A percentile compares a stretch with the other conserved stretches of the same genome.
Conservation (phyloP, 2,797 vertebrate species). For the Liparis tanakae region DNA sequence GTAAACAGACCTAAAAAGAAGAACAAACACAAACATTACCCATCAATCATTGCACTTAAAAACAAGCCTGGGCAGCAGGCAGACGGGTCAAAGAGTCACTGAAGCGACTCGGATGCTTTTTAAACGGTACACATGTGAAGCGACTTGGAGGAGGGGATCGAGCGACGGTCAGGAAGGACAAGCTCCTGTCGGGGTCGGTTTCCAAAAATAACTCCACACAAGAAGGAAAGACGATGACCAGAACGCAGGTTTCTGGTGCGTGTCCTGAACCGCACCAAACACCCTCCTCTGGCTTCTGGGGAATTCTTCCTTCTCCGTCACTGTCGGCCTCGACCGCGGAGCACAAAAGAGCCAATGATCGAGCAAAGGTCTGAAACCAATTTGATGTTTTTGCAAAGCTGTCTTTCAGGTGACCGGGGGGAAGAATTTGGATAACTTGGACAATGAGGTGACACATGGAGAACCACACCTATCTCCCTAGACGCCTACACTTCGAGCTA, state of each 20-base stretch:
- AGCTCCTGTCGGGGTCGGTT: slow-evolving; percentile 59
- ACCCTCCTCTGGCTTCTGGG: slow-evolving; percentile 30
- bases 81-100: slow-evolving; percentile 35
- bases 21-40: slow-evolving; percentile 56
- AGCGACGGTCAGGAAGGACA: slow-evolving; percentile 55
- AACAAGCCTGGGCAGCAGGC: slow-evolving; percentile 55
- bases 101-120: slow-evolving; percentile 10
- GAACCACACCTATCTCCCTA: slow-evolving; percentile 30
- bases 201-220: slow-evolving; percentile 71
- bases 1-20: slow-evolving; percentile 69
- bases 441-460: slow-evolving; percentile 22
- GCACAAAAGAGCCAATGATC: slow-evolving; percentile 46
- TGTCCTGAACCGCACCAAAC: slow-evolving; percentile 37
- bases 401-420: slow-evolving; percentile 44
- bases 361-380: slow-evolving; percentile 65
- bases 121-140: slow-evolving; percentile 27
- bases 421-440: slow-evolving; percentile 45
- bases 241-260: slow-evolving; percentile 49
- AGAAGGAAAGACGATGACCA: slow-evolving; percentile 47
- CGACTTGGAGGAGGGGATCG: slow-evolving; percentile 30
- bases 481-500: no score
- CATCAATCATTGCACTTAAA: slow-evolving; percentile 48
- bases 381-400: slow-evolving; percentile 55
- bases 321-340: slow-evolving; percentile 28
- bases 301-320: slow-evolving; percentile 43